Conservation (phyloP, 92 coral and sea anemone genomes). For the Blastomussa wellsi region DNA sequence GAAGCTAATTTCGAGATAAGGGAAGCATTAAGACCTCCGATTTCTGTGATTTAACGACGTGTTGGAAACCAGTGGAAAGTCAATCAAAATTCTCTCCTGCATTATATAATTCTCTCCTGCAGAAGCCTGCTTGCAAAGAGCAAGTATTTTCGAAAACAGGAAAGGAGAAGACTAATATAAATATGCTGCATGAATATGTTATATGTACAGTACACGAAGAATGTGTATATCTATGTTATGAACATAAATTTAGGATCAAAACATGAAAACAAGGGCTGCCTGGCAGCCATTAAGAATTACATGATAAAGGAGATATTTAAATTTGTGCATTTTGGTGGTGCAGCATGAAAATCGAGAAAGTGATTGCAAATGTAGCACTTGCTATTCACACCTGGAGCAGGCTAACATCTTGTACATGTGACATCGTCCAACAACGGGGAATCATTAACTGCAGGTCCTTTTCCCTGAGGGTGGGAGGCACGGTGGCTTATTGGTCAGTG, state of each 20-base stretch:
- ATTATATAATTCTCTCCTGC: not conserved
- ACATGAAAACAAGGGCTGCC: not conserved
- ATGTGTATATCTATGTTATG: not conserved
- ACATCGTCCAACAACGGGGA: too few species aligned
- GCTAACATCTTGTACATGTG: too few species aligned
- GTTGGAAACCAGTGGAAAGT: not conserved
- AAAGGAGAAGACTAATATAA: not conserved
- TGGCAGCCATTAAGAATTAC: not conserved
- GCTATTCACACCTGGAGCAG: too few species aligned
- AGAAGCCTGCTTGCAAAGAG: not conserved
- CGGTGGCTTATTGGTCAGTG: too few species aligned
- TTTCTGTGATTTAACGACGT: not conserved
- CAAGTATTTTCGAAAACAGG: not conserved
- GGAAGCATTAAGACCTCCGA: not conserved
- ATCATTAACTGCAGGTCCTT: too few species aligned
- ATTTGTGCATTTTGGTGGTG: not conserved
- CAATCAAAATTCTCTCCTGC: not conserved
- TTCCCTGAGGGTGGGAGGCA: too few species aligned
- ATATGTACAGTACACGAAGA: not conserved
- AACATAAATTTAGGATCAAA: not conserved
- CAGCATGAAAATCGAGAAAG: too few species aligned
- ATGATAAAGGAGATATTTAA: not conserved
- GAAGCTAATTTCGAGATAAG: not conserved
- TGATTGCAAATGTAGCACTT: too few species aligned
- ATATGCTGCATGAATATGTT: not conserved